Base-by-base conservation (phyloP, 2,797 vertebrate genomes). In the Pantherophis vulpinus region DNA sequence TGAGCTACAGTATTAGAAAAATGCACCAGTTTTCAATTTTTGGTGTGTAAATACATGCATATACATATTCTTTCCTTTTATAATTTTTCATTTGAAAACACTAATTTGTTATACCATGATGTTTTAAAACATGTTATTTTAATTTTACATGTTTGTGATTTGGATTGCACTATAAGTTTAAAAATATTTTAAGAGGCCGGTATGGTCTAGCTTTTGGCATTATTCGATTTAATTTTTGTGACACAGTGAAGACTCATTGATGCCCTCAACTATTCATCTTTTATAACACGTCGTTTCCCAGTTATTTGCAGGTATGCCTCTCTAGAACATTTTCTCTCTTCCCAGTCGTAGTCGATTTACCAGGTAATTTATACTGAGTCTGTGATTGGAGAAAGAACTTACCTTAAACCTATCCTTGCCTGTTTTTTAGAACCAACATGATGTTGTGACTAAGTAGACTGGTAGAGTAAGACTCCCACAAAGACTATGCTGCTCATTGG, bases 141-240 rank as follows among this genome's bases (percentile, higher is more conserved):
- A 79, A 79, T 79, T 27, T 90, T 66, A 18, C 3, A 58, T 58
- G 54, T 59, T 20, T 88, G 55, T 88, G n/a, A 27, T 60, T 59
- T 37, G 27, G 32, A 60, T 14, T n/a, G 60, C 88, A 60, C 66
- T 90, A 60, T 13, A 92, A 16, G 3, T 74, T 86, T 94, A 95
- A 14, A 90, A 54, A 61, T 93, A 20, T 90, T 96, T 91, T 42
- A 94, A 93, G 88, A 61, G 54, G 79, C 25, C 88, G n/a, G 37
- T 59, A 54, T 55, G 61, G 27, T 54, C 66, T 91, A 47, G 63
- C 2, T 51, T 70, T 90, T 74, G 51, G 29, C 25, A 51, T 55
- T 90, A 70, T 25, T 60, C 37, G 59, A 3, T 56, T n/a, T 56
- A 56, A 74, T 83, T 83, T 83, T 83, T 83, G 74, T 83, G 74